These are phyloP conservation scores for Brachynemurus nebulosus DNA, from an alignment of 2,888 invertebrate genomes.

Conservation along the genomic window DNA sequence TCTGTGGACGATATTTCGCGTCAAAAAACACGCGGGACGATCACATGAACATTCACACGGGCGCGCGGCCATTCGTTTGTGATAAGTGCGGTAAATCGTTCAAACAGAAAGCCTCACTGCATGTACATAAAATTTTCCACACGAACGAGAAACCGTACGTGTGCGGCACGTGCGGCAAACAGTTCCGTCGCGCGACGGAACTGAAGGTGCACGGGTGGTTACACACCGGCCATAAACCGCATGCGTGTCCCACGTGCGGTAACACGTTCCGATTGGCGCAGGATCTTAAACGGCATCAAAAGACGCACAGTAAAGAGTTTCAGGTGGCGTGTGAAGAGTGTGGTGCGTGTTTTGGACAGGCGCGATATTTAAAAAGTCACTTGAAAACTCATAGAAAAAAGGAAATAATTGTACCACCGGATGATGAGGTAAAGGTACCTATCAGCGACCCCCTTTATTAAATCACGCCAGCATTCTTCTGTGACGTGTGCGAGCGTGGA, in stretches of 20 bases:
- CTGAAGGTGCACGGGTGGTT: constrained; percentile 38
- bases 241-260: constrained; percentile 36
- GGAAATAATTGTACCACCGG: too few species aligned
- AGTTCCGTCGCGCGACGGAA: constrained; percentile 39
- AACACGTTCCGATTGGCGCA: constrained; percentile 34
- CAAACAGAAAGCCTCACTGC: constrained; percentile 37
- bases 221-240: constrained; percentile 41
- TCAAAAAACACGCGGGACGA: constrained; percentile 35
- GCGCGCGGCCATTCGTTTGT: constrained; percentile 35
- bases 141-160: constrained; percentile 27
- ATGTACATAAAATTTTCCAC: constrained; percentile 35
- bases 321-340: constrained; percentile 31
- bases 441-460: too few species aligned
- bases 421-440: too few species aligned
- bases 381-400: too few species aligned
- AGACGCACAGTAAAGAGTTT: constrained; percentile 30
- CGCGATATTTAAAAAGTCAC: constrained; percentile 30
- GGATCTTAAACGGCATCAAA: constrained; percentile 30
- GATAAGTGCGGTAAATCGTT: constrained; percentile 39
- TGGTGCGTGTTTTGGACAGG: constrained; percentile 32
- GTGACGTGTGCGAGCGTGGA: constrained; percentile 25
- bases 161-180: constrained; percentile 38
- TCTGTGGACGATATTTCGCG: constrained; percentile 36
- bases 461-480: constrained; percentile 23
- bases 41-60: constrained; percentile 36